Evolutionary conservation across 2,113 vertebrate species (phyloP), one percentile per base, ranked within the genome.

Genomic region (Halichoerus grypus): DNA sequence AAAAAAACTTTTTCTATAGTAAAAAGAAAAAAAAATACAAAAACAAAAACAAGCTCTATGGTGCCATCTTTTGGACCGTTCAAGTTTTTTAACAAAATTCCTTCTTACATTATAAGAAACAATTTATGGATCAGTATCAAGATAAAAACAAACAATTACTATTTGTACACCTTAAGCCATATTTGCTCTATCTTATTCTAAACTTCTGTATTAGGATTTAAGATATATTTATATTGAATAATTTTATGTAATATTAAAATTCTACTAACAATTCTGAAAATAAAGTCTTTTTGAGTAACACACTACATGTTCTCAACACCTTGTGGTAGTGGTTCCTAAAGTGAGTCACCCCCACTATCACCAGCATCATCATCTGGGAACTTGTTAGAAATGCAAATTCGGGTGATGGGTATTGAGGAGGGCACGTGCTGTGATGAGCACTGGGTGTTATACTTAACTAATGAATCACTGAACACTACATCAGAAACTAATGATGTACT

Each of bases 21-120:
- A 88, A 79, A 90, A 49, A 42, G 7, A 59, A 53, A 13, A 13
- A 28, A 53, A 36, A 57, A 46, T n/a, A 59, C 5, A 11, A 33
- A 10, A 16, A 7, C 8, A 15, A 21, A 33, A 65, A 9, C 19
- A 97, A 97, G 98, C 90, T 98, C 98, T 93, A 90, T 61, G 97
- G 95, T 88, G 13, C 98, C 98, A 98, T 96, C 98, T 98, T 95
- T 83, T 97, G 98, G 97, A 85, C 74, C 33, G 61, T 31, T 65
- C 31, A 80, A 92, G 91, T 71, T 46, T 79, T 81, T 71, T 94
- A 67, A 93, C 22, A 90, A 42, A 93, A 86, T 46, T 79, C 8
- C 8, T 67, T 65, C 72, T 84, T 71, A 77, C 7, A 53, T 46
- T 83, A 76, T 1, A 91, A 33, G 11, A 83, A 83, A 39, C 49